Evolutionary conservation across 1,140 invertebrate species (phyloP), one percentile per base, ranked within the genome.

Genomic region (Pachypeltis micranthus): DNA sequence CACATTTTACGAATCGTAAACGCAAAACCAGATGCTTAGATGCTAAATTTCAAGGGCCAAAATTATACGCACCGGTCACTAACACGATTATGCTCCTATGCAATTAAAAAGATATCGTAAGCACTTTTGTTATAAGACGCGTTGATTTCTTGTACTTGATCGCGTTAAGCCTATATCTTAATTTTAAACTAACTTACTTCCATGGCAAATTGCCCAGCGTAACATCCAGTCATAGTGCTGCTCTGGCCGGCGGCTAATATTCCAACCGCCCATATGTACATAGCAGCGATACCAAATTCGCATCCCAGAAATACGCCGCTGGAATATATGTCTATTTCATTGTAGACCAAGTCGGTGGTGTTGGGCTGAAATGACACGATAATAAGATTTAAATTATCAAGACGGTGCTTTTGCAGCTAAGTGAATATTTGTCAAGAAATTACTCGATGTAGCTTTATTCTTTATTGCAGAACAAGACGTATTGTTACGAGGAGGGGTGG

Each of bases 251-350:
- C 90, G 54, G 91, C 91, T 64, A 95, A 75, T 70, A 95, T 92
- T 60, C 91, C 91, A 44, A 94, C 77, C 0, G 85, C 90, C 91
- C 91, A 95, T 68, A 95, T 89, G 69, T 91, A 90, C 81, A 93
- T 85, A 2, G 90, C 87, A 0, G 80, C 78, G 0, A 80, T 70
- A 2, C 91, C 91, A 74, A 89, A 94, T 61, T 84, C 76, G 72
- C 91, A 93, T 16, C 91, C 91, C 1, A 94, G 76, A 69, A 87
- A 93, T 51, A 93, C 80, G 3, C 90, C 90, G 58, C 88, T 88
- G 71, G 83, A 88, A 70, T 88, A 93, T 44, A 93, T 81, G 76
- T 91, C 87, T 2, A 86, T 84, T 60, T 85, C 77, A 29, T 59
- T 31, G 29, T 59, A 59, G 19, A 88, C 78, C 0, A 75, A 70